A percentile compares a stretch with the other conserved stretches of the same genome.
phyloP scores from a whole-genome alignment of 2,888 invertebrate species.

The Agrotis segetum region DNA sequence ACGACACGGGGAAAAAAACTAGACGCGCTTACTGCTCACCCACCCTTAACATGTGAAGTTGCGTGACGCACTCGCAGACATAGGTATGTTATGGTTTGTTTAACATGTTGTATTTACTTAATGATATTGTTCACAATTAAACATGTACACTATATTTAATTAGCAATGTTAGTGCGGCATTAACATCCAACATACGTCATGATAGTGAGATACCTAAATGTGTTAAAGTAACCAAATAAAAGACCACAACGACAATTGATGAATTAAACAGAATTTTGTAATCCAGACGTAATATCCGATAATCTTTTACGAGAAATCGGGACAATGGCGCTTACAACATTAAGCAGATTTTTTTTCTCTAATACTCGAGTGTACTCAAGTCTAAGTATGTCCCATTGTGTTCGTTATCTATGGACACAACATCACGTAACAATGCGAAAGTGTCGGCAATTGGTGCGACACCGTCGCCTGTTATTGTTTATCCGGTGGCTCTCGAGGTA shows the following conservation, averaged over 20 bases:
- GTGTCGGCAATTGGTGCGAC: conserved; percentile 75
- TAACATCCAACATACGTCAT: conserved; percentile 31
- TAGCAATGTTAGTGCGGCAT: conserved; percentile 19
- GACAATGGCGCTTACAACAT: conserved; percentile 33
- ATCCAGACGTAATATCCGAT: conserved; percentile 25
- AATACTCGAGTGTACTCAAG: conserved; percentile 23
- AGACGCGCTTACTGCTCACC: conserved; percentile 39
- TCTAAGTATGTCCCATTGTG: conserved; percentile 40
- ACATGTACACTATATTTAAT: conserved; percentile 36
- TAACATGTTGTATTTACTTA: conserved; percentile 44
- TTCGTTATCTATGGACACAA: conserved; percentile 65
- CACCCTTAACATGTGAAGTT: conserved; percentile 46
- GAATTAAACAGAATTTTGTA: conserved; percentile 2
- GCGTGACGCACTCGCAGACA: conserved; percentile 42
- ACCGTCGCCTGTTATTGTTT: conserved; percentile 71
- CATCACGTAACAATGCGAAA: conserved; percentile 80
- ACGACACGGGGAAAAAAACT: conserved; percentile 56
- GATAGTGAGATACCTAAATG: conserved; percentile 26
- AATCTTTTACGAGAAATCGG: conserved; percentile 39
- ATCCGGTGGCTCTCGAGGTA: conserved; percentile 80
- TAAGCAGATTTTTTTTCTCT: conserved; percentile 41
- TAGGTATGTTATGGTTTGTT: conserved; percentile 39
- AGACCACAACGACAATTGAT: neutral
- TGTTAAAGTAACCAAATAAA: conserved; percentile 14
- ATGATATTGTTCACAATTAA: conserved; percentile 53